Evolutionary conservation across 2,888 invertebrate genomes (phyloP), one percentile per base, ranked within the genome.

Genomic region (Metellina segmentata): DNA sequence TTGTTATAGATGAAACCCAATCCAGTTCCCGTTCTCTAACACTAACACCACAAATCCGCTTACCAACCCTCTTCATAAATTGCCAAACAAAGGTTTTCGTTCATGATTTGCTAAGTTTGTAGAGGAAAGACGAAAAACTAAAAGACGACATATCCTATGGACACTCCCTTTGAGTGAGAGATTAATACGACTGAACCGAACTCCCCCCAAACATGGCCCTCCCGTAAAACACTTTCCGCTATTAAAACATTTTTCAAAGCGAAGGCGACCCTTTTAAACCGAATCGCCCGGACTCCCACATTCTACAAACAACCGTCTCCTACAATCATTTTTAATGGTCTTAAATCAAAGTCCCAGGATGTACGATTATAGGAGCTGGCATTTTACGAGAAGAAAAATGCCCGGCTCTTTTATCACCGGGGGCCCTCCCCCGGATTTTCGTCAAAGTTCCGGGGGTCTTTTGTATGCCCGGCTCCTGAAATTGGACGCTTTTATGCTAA

Each of bases 341-440:
- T 72, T 86, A 87, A 87, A 87, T 81, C 87, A 87, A 87, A 87
- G 72, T 72, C 72, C 77, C n/a, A 7, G 79, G 77, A 87, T 87
- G 79, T 87, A 87, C 79, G 87, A 81, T 87, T 81, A 87, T 81
- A 52, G 72, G 11, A 79, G 52, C 20, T 81, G 87, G 53, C 87
- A 72, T 87, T 87, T 81, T 87, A 87, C 72, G 87, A 79, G 87
- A 72, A 61, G 72, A 79, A 87, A 87, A 87, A 87, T 87, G 79
- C 34, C 11, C 7, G 53, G 52, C 52, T 72, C 71, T 81, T 87
- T 87, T 87, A 72, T 79, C 79, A 70, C 48, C 72, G 51, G 19
- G n/a, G 52, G n/a, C 51, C 20, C 61, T 61, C 5, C 11, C 9
- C 7, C 74, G 48, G 9, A 75, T 20, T 61, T 74, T 85, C 48